A percentile compares a stretch with the other conserved stretches of the same genome.
Evolutionary conservation across 2,797 vertebrate species (phyloP).

Genomic region (Taeniopygia guttata): DNA sequence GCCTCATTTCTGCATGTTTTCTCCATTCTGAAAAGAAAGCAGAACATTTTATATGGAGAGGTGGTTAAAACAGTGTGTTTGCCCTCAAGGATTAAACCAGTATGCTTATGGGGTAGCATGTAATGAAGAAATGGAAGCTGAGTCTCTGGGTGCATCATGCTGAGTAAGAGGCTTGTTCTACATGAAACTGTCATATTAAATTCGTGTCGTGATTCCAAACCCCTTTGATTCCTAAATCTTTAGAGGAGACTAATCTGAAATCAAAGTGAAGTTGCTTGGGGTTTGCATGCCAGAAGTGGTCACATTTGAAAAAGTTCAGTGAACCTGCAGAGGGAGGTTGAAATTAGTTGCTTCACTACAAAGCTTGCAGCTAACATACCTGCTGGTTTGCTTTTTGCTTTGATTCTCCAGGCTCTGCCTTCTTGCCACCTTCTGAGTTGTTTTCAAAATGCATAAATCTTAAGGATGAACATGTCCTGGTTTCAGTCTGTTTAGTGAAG

Average conservation of each 20-base stretch:
- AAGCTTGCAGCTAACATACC: slow-evolving; percentile 70
- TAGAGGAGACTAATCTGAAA: slow-evolving; percentile 81
- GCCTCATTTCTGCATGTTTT: not conserved
- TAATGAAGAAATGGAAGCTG: slow-evolving; percentile 70
- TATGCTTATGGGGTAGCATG: slow-evolving; percentile 42
- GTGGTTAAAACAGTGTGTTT: slow-evolving; percentile 29
- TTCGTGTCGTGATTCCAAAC: slow-evolving; percentile 78
- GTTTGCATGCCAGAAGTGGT: slow-evolving; percentile 83
- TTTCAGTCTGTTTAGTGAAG: slow-evolving; percentile 5
- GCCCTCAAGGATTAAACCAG: slow-evolving; percentile 58
- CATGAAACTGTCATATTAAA: slow-evolving; percentile 89
- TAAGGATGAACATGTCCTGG: slow-evolving; percentile 35
- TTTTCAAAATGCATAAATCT: slow-evolving; percentile 59
- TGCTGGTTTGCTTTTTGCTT: slow-evolving; percentile 71
- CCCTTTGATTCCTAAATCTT: slow-evolving; percentile 86
- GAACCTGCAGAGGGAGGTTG: slow-evolving; percentile 83
- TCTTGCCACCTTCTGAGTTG: slow-evolving; percentile 51
- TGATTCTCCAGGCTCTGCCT: slow-evolving; percentile 49
- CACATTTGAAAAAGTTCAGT: slow-evolving; percentile 82
- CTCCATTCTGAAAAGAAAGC: slow-evolving; percentile 53
- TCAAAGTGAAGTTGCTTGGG: slow-evolving; percentile 79
- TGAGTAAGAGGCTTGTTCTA: slow-evolving; percentile 83
- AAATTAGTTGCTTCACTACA: slow-evolving; percentile 75
- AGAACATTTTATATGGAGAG: slow-evolving; percentile 26
- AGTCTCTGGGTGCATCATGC: slow-evolving; percentile 74